These are phyloP conservation scores for Nesometra sesokonis DNA, from an alignment of 35 echinoderm and acorn worm species.

Conservation along the genomic window DNA sequence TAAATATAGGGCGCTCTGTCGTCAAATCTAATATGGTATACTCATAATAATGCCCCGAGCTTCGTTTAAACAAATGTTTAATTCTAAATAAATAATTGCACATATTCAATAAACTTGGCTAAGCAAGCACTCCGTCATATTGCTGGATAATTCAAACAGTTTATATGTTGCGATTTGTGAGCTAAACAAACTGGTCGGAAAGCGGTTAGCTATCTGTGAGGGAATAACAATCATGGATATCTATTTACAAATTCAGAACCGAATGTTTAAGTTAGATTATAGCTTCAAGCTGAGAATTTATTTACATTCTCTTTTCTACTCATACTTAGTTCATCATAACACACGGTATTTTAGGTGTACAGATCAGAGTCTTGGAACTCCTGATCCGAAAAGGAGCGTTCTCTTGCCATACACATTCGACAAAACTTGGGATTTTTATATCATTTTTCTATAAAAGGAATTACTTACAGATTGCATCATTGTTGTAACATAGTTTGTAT, in stretches of 20 bases:
- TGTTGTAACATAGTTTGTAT: no score
- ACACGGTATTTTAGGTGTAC: background rate
- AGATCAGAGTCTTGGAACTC: background rate
- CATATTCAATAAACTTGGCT: background rate
- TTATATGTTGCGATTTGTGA: background rate
- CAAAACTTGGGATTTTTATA: no score
- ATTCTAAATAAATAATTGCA: background rate
- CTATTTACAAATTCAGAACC: background rate
- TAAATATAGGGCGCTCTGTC: no score
- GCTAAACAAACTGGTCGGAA: background rate
- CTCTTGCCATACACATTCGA: no score
- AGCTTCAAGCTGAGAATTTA: background rate
- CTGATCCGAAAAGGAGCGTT: background rate
- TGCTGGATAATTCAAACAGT: background rate
- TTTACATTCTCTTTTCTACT: background rate
- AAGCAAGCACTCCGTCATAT: background rate
- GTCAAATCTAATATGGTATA: background rate
- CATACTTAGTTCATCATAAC: background rate
- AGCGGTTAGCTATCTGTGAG: background rate
- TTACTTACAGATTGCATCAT: no score
- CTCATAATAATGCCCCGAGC: background rate
- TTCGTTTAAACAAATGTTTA: background rate
- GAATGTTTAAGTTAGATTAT: constrained; percentile 1
- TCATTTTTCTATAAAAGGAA: no score
- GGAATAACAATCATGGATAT: background rate